A percentile compares a stretch with the other conserved stretches of the same genome.
Evolutionary conservation across 2,888 invertebrate species (phyloP).

Genomic region (Dryocosmus kuriphilus): DNA sequence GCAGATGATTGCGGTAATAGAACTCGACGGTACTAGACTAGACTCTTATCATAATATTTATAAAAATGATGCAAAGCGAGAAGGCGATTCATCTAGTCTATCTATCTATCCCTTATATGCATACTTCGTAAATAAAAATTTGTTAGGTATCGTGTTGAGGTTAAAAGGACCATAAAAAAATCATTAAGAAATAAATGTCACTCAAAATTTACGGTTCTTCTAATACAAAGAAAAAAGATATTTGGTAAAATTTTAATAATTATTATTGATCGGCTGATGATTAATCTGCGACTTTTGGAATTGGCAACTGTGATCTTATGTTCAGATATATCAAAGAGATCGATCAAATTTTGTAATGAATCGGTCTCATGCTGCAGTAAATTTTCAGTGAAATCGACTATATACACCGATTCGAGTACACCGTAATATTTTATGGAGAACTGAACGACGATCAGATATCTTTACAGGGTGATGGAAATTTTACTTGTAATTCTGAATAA

Average conservation of each 20-base stretch:
- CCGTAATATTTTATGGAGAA: conserved; percentile 18
- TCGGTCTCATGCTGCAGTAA: conserved; percentile 2
- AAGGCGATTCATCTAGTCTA: neutral
- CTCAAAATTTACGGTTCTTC: neutral
- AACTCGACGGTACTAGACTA: neutral
- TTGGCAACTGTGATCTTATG: neutral
- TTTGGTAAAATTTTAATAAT: neutral
- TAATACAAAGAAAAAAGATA: neutral
- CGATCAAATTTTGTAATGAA: conserved; percentile 9
- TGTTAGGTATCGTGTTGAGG: neutral
- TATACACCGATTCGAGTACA: conserved; percentile 17
- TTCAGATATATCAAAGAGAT: conserved; percentile 9
- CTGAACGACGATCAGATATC: conserved; percentile 19
- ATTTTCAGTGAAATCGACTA: conserved; percentile 28
- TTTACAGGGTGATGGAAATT: conserved; percentile 2
- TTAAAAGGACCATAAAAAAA: neutral
- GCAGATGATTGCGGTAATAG: neutral
- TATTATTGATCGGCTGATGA: neutral
- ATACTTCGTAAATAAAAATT: neutral
- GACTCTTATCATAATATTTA: neutral
- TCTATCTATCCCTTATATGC: no score
- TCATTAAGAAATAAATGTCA: neutral
- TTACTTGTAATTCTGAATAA: conserved; percentile 3
- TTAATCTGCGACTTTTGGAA: neutral
- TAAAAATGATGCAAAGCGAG: neutral